Evolutionary conservation across 2,888 invertebrate species (phyloP).

Genomic region (Drosophila ustulata): DNA sequence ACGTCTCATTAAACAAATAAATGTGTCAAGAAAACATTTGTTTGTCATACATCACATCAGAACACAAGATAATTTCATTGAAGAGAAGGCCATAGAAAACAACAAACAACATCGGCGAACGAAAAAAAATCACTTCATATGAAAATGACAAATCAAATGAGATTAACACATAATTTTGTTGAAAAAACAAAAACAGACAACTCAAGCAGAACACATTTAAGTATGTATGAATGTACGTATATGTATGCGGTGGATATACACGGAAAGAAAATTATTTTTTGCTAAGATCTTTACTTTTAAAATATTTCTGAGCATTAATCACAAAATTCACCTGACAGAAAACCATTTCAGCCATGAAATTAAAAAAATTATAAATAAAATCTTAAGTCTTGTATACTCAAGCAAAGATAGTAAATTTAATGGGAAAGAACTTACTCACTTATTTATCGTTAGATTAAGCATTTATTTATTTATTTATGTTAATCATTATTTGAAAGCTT

Average conservation of each 20-base stretch:
- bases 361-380: constrained; percentile 62
- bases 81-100: constrained; percentile 47
- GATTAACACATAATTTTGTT: constrained; percentile 73
- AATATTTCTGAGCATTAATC: constrained; percentile 58
- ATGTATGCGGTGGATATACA: neutral
- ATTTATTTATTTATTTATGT: neutral
- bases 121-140: constrained; percentile 68
- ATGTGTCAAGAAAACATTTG: constrained; percentile 67
- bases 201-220: constrained; percentile 34
- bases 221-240: neutral
- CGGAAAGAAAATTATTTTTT: constrained; percentile 11
- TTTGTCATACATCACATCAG: constrained; percentile 58
- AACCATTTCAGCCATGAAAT: constrained; percentile 62
- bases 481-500: too few species aligned
- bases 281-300: constrained; percentile 37
- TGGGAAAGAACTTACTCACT: neutral
- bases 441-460: neutral
- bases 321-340: constrained; percentile 68
- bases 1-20: constrained; percentile 73
- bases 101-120: constrained; percentile 12
- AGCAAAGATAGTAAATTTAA: constrained; percentile 15
- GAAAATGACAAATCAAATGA: constrained; percentile 78
- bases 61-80: constrained; percentile 47
- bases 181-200: constrained; percentile 47
- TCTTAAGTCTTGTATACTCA: constrained; percentile 33